phyloP scores from a whole-genome alignment of 1,140 invertebrate genomes.

The Aphis craccivora region DNA sequence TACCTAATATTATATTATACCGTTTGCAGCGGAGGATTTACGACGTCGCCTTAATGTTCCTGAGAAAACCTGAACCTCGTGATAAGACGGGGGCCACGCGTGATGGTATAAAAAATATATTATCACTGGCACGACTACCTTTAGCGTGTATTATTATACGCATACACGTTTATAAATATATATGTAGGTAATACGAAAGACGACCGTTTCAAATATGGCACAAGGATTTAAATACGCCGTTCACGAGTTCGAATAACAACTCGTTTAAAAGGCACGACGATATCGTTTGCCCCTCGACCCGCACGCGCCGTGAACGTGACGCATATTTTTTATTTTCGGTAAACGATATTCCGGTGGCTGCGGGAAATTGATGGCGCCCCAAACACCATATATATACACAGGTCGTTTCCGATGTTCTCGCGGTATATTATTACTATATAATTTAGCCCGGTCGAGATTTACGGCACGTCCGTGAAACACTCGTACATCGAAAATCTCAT shows the following conservation, averaged over 20 bases:
- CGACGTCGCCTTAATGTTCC: not conserved
- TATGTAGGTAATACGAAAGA: not conserved
- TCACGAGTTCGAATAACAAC: not conserved
- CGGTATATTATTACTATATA: not conserved
- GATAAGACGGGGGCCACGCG: not conserved
- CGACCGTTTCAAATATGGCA: not conserved
- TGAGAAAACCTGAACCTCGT: not conserved
- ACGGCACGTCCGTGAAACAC: not conserved
- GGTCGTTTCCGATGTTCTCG: not conserved
- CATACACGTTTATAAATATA: too few species aligned
- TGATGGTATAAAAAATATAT: not conserved
- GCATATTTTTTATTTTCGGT: not conserved
- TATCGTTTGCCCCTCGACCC: not conserved
- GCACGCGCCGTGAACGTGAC: not conserved
- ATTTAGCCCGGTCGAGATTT: not conserved
- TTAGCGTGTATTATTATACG: not conserved
- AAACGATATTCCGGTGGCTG: slow-evolving; percentile 3
- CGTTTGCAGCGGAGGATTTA: not conserved
- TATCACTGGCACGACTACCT: not conserved
- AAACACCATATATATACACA: not conserved
- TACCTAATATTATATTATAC: not conserved
- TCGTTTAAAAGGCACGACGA: not conserved
- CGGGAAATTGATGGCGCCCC: not conserved
- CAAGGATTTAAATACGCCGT: not conserved
- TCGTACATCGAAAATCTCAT: not conserved